phyloP scores from a whole-genome alignment of 2,888 invertebrate genomes.

The Thyatira batis region DNA sequence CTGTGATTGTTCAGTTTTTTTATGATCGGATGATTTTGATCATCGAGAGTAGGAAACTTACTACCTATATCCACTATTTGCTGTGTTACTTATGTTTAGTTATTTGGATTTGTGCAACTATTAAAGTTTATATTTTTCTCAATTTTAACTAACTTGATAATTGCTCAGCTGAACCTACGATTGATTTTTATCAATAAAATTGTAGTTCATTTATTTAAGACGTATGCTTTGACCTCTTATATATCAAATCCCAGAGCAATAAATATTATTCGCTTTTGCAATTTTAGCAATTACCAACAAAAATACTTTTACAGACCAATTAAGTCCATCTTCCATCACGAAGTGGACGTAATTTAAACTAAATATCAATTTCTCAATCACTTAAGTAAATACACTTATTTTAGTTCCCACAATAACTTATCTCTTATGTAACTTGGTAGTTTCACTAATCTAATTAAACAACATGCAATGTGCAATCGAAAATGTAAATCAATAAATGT shows the following conservation, averaged over 20 bases:
- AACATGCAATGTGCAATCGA: background rate
- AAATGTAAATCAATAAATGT: background rate
- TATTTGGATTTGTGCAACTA: no score
- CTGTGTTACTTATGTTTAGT: no score
- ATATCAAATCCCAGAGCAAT: background rate
- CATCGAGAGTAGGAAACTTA: no score
- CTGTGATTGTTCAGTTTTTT: no score
- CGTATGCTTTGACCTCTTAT: background rate
- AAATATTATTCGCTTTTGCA: background rate
- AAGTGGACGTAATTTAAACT: conserved; percentile 1
- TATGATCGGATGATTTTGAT: no score
- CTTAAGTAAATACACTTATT: conserved; percentile 3
- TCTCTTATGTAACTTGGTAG: conserved; percentile 9
- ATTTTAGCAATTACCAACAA: background rate
- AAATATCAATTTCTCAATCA: conserved; percentile 4
- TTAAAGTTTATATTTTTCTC: no score
- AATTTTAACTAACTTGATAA: no score
- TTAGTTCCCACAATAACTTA: conserved; percentile 9
- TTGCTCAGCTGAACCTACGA: background rate
- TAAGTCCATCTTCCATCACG: background rate
- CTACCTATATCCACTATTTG: no score
- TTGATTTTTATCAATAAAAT: background rate
- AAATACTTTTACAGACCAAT: background rate
- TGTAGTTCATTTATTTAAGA: background rate
- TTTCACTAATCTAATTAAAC: conserved; percentile 9